Conservation (phyloP, 2,797 vertebrate species). For the Dermochelys coriacea region DNA sequence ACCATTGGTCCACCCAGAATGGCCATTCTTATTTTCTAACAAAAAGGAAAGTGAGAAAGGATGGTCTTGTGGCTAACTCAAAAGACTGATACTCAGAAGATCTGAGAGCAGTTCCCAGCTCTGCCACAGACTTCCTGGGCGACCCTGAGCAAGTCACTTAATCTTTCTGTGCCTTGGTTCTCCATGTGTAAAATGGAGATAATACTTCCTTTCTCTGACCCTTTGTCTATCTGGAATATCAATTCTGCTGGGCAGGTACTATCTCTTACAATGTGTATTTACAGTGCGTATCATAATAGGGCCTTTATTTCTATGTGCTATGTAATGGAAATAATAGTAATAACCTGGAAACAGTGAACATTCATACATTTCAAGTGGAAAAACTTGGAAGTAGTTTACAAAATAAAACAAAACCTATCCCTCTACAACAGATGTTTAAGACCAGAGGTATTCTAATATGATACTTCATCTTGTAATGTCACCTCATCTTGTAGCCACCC, state of each 20-base stretch:
- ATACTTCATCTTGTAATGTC: slow-evolving; percentile 9
- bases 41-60: neutral
- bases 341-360: neutral
- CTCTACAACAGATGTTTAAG: neutral
- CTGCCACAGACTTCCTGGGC: neutral
- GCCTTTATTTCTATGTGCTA: neutral
- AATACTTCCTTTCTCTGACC: slow-evolving; percentile 7
- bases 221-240: neutral
- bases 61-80: neutral
- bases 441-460: slow-evolving; percentile 15
- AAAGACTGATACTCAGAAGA: neutral
- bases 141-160: neutral
- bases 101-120: neutral
- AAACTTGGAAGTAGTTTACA: neutral
- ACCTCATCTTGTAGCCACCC: neutral
- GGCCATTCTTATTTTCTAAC: neutral
- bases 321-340: neutral
- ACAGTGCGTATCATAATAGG: neutral
- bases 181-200: slow-evolving; percentile 1
- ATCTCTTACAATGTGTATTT: neutral
- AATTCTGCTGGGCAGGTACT: neutral
- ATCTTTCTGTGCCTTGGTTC: neutral
- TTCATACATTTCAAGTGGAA: neutral
- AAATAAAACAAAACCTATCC: neutral
- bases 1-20: no score